phyloP scores from a whole-genome alignment of 2,797 vertebrate species.

The Sebastes minor region DNA sequence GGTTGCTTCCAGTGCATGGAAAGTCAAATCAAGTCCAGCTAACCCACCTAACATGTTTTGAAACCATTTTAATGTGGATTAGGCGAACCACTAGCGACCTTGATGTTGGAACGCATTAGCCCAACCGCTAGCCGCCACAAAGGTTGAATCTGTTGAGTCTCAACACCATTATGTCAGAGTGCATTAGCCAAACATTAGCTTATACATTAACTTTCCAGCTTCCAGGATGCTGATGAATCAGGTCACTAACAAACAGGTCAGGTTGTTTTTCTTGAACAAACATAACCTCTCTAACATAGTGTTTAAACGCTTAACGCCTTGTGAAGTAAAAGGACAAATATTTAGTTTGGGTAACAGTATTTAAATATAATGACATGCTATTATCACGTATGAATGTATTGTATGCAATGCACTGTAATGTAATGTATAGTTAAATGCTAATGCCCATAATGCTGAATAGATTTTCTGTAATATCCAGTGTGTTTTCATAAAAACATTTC shows the following conservation, averaged over 20 bases:
- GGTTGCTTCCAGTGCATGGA: neutral
- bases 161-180: neutral
- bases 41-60: neutral
- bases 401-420: neutral
- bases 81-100: neutral
- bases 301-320: neutral
- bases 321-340: neutral
- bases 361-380: neutral
- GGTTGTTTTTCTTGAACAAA: neutral
- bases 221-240: neutral
- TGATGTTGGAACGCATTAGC: slow-evolving; percentile 4
- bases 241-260: neutral
- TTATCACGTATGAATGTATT: neutral
- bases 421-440: neutral
- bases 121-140: neutral
- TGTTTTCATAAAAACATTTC: neutral
- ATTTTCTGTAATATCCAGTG: neutral
- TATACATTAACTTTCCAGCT: neutral
- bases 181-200: neutral
- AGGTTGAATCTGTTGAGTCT: neutral
- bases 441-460: neutral
- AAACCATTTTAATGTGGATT: neutral
- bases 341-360: neutral
- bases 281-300: too few species aligned
- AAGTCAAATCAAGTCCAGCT: neutral